Conservation (phyloP, 2,113 vertebrate species). For the Heliornis fulica region DNA sequence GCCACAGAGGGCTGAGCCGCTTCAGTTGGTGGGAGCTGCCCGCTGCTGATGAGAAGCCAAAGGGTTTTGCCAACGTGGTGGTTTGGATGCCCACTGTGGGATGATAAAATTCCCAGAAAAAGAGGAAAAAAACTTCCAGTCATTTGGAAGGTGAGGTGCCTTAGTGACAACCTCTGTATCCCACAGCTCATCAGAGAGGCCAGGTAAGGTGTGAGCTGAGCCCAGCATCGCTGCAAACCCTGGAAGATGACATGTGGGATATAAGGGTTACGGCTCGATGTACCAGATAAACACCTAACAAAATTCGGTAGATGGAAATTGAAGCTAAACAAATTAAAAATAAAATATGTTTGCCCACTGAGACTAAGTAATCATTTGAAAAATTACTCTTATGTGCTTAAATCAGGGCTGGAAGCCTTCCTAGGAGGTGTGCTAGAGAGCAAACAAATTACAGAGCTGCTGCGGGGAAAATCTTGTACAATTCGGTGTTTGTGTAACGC, state of each 20-base stretch:
- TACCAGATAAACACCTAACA: not conserved
- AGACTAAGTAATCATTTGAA: not conserved
- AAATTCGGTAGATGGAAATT: not conserved
- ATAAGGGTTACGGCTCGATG: accelerated
- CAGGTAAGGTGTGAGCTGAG: not conserved
- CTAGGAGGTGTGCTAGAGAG: not conserved
- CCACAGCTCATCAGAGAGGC: not conserved
- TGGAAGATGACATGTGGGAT: not conserved
- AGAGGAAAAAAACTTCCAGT: not conserved
- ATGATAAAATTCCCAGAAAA: not conserved
- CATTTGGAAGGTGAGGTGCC: not conserved
- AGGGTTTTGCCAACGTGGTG: not conserved
- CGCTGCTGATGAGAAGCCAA: not conserved
- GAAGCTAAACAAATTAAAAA: slow-evolving; percentile 22
- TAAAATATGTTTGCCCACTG: not conserved
- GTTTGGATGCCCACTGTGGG: accelerated
- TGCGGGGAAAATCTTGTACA: not conserved
- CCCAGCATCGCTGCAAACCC: not conserved
- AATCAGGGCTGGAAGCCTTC: not conserved
- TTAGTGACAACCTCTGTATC: not conserved
- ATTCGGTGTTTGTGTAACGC: not conserved
- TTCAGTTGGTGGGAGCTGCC: not conserved
- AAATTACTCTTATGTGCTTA: not conserved
- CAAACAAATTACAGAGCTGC: not conserved
- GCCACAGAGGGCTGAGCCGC: not conserved